Evolutionary conservation across 35 echinoderm and acorn worm genomes (phyloP).

Genomic region (Holothuria glaberrima): DNA sequence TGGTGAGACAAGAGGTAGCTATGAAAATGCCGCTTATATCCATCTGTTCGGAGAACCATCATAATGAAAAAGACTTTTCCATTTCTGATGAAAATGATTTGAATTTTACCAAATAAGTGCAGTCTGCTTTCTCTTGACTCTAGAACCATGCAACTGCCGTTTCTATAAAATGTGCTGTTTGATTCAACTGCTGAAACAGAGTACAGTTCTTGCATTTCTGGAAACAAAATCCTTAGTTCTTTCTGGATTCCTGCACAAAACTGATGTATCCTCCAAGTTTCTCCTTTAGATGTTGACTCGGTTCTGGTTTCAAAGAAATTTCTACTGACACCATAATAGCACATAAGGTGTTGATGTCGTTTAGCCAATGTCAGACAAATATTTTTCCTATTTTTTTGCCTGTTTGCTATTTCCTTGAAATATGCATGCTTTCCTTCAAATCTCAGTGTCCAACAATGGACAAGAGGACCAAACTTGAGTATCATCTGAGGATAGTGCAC

Average conservation of each 20-base stretch:
- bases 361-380: background rate
- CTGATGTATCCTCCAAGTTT: background rate
- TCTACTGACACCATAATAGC: background rate
- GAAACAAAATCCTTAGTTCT: background rate
- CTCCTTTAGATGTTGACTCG: background rate
- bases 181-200: background rate
- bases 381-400: constrained; percentile 22
- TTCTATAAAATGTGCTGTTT: background rate
- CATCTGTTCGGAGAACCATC: background rate
- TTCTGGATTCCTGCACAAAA: constrained; percentile 5
- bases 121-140: background rate
- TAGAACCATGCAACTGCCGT: background rate
- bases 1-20: background rate
- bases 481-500: too few species aligned
- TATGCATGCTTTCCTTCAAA: constrained; percentile 26
- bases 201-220: background rate
- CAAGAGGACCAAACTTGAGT: too few species aligned
- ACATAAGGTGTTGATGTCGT: background rate
- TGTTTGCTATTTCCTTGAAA: constrained; percentile 13
- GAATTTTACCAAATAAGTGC: background rate
- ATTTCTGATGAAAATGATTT: background rate
- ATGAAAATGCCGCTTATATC: background rate
- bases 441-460: too few species aligned
- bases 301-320: background rate
- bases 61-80: background rate